These are phyloP conservation scores for Schizotus pectinicornis DNA, from an alignment of 2,888 invertebrate species.

Conservation along the genomic window DNA sequence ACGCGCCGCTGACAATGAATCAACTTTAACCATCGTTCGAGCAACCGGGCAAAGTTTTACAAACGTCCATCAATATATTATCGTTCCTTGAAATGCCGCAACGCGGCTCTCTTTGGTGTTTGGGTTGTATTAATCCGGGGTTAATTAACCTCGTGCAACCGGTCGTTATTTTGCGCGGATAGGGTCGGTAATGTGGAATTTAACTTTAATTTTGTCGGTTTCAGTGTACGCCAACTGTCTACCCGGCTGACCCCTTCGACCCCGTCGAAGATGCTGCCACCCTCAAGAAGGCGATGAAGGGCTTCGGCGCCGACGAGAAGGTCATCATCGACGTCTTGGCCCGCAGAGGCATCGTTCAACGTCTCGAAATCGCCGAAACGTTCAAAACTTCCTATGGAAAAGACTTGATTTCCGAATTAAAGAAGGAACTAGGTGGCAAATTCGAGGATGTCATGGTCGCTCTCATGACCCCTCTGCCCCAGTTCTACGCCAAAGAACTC, in stretches of 20 bases:
- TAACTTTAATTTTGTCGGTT: slow-evolving; percentile 21
- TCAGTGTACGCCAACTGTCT: slow-evolving; percentile 87
- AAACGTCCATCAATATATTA: not conserved
- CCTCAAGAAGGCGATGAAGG: slow-evolving; percentile 91
- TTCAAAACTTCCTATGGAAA: slow-evolving; percentile 94
- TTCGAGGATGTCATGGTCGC: slow-evolving; percentile 90
- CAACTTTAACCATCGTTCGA: no score
- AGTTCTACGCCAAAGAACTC: slow-evolving; percentile 90
- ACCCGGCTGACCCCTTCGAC: slow-evolving; percentile 86
- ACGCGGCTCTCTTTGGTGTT: no score
- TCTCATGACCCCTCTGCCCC: slow-evolving; percentile 86
- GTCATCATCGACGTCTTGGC: slow-evolving; percentile 90
- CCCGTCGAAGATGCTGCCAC: slow-evolving; percentile 83
- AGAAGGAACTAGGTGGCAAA: slow-evolving; percentile 88
- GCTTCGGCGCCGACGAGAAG: slow-evolving; percentile 90
- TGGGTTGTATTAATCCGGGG: no score
- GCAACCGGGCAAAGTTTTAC: no score
- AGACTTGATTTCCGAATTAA: slow-evolving; percentile 79
- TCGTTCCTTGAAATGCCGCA: no score
- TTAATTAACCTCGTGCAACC: no score
- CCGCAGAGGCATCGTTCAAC: slow-evolving; percentile 86
- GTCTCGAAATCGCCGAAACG: slow-evolving; percentile 86
- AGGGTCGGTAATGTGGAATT: no score
- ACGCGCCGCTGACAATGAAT: no score
- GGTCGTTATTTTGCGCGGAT: no score